These are phyloP conservation scores for Cryptus armator DNA, from an alignment of 2,888 invertebrate genomes.

Conservation along the genomic window DNA sequence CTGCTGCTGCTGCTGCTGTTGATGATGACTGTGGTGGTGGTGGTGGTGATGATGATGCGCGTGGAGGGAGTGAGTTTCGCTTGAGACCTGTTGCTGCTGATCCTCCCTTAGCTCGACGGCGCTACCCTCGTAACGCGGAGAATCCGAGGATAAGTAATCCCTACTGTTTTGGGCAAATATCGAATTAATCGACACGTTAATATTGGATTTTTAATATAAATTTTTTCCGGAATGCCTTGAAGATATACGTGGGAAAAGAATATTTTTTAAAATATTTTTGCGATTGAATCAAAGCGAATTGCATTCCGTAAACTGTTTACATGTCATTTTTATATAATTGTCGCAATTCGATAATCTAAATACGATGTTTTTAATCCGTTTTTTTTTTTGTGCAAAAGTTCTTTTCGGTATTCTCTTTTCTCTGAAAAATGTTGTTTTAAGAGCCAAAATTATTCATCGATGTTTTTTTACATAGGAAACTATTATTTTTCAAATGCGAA, in stretches of 20 bases:
- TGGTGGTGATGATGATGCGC: slow-evolving; percentile 59
- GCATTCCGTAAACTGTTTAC: too few species aligned
- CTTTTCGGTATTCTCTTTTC: neutral
- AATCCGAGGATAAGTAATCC: slow-evolving; percentile 68
- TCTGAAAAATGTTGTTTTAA: too few species aligned
- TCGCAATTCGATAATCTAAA: too few species aligned
- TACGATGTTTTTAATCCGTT: too few species aligned
- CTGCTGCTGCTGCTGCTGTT: slow-evolving; percentile 69
- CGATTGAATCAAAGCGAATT: neutral
- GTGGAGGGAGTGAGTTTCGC: slow-evolving; percentile 53
- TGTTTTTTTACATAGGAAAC: neutral
- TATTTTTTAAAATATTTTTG: neutral
- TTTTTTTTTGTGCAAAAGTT: neutral
- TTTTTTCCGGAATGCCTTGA: neutral
- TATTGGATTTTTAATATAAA: neutral
- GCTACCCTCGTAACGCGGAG: slow-evolving; percentile 68
- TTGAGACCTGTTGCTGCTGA: slow-evolving; percentile 70
- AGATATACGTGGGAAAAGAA: neutral
- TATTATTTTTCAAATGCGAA: neutral
- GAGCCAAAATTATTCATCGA: neutral
- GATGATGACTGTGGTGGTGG: slow-evolving; percentile 67
- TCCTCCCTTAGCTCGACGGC: slow-evolving; percentile 72
- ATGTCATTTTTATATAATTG: too few species aligned
- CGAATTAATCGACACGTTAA: neutral
- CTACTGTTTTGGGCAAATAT: slow-evolving; percentile 40